Percentiles rank a stretch among this genome's conserved stretches.
phyloP scores from a whole-genome alignment of 2,113 vertebrate genomes.

The Crocuta crocuta region DNA sequence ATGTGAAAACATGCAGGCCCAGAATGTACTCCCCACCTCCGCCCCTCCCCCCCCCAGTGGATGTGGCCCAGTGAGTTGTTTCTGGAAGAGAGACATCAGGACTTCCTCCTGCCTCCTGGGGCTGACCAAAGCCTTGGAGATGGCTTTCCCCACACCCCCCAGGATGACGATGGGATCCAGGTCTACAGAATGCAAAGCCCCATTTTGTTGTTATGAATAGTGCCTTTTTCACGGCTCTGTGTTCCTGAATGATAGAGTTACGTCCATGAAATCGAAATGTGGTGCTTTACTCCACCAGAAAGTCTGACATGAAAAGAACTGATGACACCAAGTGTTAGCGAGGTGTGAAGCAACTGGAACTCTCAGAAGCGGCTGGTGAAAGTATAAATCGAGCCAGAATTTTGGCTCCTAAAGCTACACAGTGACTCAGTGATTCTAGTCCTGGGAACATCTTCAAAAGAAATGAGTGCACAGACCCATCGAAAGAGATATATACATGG shows the following conservation, averaged over 20 bases:
- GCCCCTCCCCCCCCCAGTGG: not conserved
- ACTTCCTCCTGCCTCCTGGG: not conserved
- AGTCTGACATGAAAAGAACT: not conserved
- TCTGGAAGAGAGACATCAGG: not conserved
- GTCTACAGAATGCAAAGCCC: not conserved
- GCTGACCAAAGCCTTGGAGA: not conserved
- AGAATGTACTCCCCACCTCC: not conserved
- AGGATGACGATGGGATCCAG: too few species aligned
- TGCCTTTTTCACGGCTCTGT: slow-evolving; percentile 29
- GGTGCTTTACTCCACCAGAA: not conserved
- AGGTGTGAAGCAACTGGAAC: not conserved
- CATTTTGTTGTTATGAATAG: slow-evolving; percentile 36
- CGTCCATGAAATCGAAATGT: slow-evolving; percentile 64
- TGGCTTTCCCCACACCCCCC: not conserved
- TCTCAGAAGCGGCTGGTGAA: not conserved
- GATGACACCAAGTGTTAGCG: not conserved
- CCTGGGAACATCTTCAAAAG: not conserved
- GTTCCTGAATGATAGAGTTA: not conserved
- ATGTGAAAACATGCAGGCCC: slow-evolving; percentile 12
- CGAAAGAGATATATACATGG: not conserved
- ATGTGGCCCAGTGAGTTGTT: not conserved
- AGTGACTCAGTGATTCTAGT: not conserved
- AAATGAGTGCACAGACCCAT: not conserved
- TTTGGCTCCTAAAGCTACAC: not conserved
- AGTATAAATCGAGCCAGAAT: not conserved